A percentile compares a stretch with the other conserved stretches of the same genome.
Evolutionary conservation across 2,113 vertebrate species (phyloP).

Genomic region (Ellobius talpinus): DNA sequence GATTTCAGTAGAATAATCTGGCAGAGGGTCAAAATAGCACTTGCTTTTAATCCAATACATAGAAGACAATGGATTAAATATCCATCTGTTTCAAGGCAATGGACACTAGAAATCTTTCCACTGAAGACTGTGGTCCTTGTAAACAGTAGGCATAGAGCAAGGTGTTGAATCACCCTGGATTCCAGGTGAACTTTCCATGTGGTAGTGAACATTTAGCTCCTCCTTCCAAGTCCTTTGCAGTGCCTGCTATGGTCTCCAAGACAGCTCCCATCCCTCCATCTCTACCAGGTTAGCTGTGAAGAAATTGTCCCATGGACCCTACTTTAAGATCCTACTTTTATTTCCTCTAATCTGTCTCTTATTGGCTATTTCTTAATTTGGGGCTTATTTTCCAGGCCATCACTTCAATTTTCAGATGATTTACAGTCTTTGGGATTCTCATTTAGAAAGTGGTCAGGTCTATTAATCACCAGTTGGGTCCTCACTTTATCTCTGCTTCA

Average conservation of each 20-base stretch:
- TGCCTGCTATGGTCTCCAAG: neutral
- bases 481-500: constrained; percentile 48
- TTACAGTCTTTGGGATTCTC: constrained; percentile 66
- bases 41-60: neutral
- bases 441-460: constrained; percentile 32
- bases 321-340: neutral
- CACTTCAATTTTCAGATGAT: constrained; percentile 69
- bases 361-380: constrained; percentile 68
- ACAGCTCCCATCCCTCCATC: neutral
- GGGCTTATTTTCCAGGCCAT: constrained; percentile 67
- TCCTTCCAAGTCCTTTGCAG: no score
- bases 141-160: neutral
- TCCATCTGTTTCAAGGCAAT: neutral
- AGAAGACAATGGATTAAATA: neutral
- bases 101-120: neutral
- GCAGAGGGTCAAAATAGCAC: neutral
- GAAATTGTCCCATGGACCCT: neutral
- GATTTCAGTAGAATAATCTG: neutral
- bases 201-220: no score
- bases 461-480: constrained; percentile 56
- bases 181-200: neutral
- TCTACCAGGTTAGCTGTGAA: neutral
- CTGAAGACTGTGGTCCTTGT: neutral
- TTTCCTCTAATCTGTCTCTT: constrained; percentile 42
- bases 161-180: neutral